phyloP scores from a whole-genome alignment of 2,888 invertebrate species.

The Dorcus hopei region DNA sequence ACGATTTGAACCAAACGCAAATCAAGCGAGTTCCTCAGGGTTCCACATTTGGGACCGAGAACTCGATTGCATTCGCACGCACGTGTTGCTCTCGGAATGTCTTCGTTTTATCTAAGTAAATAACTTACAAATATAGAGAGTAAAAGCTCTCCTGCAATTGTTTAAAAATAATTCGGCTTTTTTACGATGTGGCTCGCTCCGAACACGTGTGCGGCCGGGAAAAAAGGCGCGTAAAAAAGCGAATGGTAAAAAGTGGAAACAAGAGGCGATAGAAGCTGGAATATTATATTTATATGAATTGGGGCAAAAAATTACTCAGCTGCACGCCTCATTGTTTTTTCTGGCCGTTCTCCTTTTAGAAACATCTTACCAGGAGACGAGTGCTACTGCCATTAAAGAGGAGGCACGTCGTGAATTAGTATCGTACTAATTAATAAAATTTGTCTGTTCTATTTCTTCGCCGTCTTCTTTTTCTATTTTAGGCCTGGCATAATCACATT shows the following conservation, averaged over 20 bases:
- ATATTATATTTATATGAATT: conserved; percentile 2
- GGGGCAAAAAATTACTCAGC: background rate
- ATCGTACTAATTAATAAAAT: too few relatives aligned
- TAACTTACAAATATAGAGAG: too few relatives aligned
- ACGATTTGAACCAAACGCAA: too few relatives aligned
- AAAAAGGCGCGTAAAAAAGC: background rate
- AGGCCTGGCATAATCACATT: too few relatives aligned
- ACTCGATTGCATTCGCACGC: too few relatives aligned
- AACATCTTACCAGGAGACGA: conserved; percentile 2
- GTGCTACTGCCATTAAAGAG: background rate
- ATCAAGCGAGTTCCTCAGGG: too few relatives aligned
- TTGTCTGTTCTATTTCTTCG: too few relatives aligned
- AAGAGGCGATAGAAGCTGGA: background rate
- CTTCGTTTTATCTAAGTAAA: too few relatives aligned
- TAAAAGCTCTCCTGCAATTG: background rate
- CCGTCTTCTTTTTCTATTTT: too few relatives aligned
- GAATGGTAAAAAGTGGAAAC: background rate
- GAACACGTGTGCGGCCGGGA: conserved; percentile 7
- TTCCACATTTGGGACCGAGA: too few relatives aligned
- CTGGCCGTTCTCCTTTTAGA: conserved; percentile 1
- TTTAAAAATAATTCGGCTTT: conserved; percentile 2
- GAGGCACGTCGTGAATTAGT: too few relatives aligned
- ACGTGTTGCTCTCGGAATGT: too few relatives aligned
- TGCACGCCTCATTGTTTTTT: conserved; percentile 1
- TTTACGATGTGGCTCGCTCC: conserved; percentile 8